Base-by-base conservation (phyloP, 1,140 invertebrate species). In the Pseudomyrmex pallidus region DNA sequence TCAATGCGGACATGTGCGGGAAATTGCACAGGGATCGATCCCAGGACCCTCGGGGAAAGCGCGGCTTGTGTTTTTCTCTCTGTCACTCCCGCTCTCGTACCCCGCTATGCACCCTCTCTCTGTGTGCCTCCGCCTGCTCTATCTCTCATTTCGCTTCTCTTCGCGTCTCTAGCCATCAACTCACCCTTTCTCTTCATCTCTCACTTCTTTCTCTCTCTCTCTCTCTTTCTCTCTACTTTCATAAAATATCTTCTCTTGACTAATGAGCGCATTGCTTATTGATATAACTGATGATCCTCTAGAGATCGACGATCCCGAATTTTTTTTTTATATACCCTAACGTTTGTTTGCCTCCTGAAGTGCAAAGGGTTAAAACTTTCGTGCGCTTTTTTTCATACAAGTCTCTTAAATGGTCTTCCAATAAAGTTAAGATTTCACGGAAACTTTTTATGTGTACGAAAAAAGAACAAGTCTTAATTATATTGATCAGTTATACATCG, bases 1-100 rank as follows among this genome's bases (percentile, higher is more conserved):
- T 94, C 93, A 93, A 94, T 94, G 93, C 92, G 92, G 92, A 93
- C 93, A 92, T 94, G 93, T 94, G 93, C 93, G 92, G 92, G 91
- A 93, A 93, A 94, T 94, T 94, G 92, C 93, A 93, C 90, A 88
- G 90, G 92, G 90, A 94, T 94, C 93, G 93, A 94, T 94, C 91
- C 90, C 87, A 91, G 90, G 90, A 91, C 92, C 90, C 92, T 91
- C 89, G 87, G 90, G 88, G 89, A 87, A 88, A 91, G 88, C 85
- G 85, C 85, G 86, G 76, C 90, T 83, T 88, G 76, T 87, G 87
- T 82, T 74, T 72, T 63, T 84, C 64, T 83, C 66, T 74, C 76
- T 74, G 62, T 77, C 63, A 82, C 62, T 85, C 56, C 59, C 61
- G 61, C 68, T 80, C 54, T 52, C 63, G 67, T 44, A 77, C 35